phyloP scores from a whole-genome alignment of 1,140 invertebrate genomes.

The Drosophila ogumai region DNA sequence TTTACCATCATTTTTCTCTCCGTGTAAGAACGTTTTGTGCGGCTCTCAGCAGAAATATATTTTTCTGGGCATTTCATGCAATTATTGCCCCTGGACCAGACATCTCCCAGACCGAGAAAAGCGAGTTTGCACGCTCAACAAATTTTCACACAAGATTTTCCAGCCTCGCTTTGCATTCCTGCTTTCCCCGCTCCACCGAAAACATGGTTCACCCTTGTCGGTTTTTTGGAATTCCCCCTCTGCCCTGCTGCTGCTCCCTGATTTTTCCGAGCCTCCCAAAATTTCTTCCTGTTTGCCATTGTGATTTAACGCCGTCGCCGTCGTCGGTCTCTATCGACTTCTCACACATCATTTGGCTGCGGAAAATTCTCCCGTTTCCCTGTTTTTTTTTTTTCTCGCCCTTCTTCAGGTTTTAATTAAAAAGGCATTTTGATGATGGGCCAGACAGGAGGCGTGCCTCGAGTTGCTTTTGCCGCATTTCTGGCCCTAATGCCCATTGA shows the following conservation, averaged over 20 bases:
- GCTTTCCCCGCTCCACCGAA: neutral
- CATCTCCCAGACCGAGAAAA: slow-evolving; percentile 37
- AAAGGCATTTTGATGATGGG: slow-evolving; percentile 74
- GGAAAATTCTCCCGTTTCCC: slow-evolving; percentile 20
- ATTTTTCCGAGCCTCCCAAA: neutral
- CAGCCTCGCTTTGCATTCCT: slow-evolving; percentile 57
- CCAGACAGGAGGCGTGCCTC: slow-evolving; percentile 65
- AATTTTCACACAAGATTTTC: slow-evolving; percentile 82
- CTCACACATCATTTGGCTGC: slow-evolving; percentile 78
- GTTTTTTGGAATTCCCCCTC: slow-evolving; percentile 3
- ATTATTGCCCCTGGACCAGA: slow-evolving; percentile 66
- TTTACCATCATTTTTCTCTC: neutral
- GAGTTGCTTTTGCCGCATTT: slow-evolving; percentile 67
- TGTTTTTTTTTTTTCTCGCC: neutral
- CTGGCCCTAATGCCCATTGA: slow-evolving; percentile 67
- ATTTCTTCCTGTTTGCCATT: slow-evolving; percentile 70
- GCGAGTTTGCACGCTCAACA: slow-evolving; percentile 77
- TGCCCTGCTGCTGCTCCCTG: neutral
- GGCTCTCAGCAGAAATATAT: slow-evolving; percentile 71
- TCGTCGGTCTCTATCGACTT: slow-evolving; percentile 68
- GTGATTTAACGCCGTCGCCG: slow-evolving; percentile 62
- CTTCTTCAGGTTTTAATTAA: slow-evolving; percentile 70
- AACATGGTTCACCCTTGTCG: slow-evolving; percentile 49
- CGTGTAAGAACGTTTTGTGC: slow-evolving; percentile 51
- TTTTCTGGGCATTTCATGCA: slow-evolving; percentile 76